phyloP scores from a whole-genome alignment of 2,888 invertebrate genomes.

The Enoplolaimus lenunculus region DNA sequence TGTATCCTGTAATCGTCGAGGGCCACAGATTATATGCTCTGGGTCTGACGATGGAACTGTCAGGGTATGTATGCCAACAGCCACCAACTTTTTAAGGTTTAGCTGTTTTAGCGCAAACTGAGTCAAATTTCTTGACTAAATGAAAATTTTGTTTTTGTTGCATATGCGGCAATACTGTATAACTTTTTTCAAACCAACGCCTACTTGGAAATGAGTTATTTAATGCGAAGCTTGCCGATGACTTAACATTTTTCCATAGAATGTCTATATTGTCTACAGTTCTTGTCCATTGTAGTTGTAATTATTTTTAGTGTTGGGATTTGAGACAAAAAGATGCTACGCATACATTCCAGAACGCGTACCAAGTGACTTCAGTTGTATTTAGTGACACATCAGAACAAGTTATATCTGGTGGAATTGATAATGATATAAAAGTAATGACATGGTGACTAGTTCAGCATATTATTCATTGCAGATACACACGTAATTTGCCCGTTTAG shows the following conservation, averaged over 20 bases:
- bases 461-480: conserved; percentile 8
- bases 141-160: no score
- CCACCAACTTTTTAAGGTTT: background rate
- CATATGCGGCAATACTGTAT: no score
- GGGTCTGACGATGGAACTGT: conserved; percentile 89
- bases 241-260: no score
- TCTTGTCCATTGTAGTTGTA: no score
- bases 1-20: conserved; percentile 58
- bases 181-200: no score
- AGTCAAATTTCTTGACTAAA: no score
- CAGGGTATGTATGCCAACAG: conserved; percentile 54
- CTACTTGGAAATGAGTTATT: no score
- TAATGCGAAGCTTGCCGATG: no score
- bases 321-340: conserved; percentile 67
- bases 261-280: no score
- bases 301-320: conserved; percentile 53
- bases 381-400: conserved; percentile 93
- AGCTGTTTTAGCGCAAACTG: background rate
- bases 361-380: conserved; percentile 61
- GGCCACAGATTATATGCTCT: conserved; percentile 74
- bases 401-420: conserved; percentile 82
- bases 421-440: conserved; percentile 73
- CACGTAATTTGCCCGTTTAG: no score
- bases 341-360: conserved; percentile 47
- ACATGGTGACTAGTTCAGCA: background rate